Evolutionary conservation across 2,797 vertebrate genomes (phyloP).

Genomic region (Ptychobarbus kaznakovi): DNA sequence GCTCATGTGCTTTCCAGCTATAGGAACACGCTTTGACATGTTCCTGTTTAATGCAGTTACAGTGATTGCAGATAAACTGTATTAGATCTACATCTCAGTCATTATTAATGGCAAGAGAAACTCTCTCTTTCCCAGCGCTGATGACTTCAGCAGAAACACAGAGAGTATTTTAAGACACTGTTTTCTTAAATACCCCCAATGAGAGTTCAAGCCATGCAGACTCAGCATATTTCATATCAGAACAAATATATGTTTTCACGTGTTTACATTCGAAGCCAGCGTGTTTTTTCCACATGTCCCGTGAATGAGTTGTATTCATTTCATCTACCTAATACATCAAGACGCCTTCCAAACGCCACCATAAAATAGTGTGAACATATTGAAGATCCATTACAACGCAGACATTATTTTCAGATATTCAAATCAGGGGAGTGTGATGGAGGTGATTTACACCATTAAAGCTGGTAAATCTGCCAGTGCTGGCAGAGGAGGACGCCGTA

Average conservation of each 20-base stretch:
- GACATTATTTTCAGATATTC: constrained; percentile 60
- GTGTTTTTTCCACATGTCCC: constrained; percentile 47
- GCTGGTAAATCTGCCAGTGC: constrained; percentile 62
- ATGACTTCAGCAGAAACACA: constrained; percentile 57
- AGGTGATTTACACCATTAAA: constrained; percentile 59
- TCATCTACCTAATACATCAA: constrained; percentile 55
- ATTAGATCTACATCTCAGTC: constrained; percentile 34
- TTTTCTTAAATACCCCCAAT: constrained; percentile 57
- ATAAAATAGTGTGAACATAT: constrained; percentile 55
- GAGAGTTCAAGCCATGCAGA: constrained; percentile 53
- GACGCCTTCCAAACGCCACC: constrained; percentile 50
- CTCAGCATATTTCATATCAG: constrained; percentile 62
- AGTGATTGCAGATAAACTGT: constrained; percentile 9
- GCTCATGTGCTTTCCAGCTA: neutral
- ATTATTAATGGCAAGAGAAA: constrained; percentile 51
- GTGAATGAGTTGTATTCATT: constrained; percentile 51
- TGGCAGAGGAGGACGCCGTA: constrained; percentile 53
- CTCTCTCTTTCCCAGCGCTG: constrained; percentile 28
- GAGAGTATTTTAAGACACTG: constrained; percentile 47
- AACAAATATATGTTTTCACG: constrained; percentile 58
- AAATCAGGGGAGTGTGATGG: constrained; percentile 55
- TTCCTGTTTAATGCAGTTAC: neutral
- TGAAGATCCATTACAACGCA: constrained; percentile 57
- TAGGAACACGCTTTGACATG: neutral
- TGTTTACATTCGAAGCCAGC: constrained; percentile 52